Base-by-base conservation (phyloP, 2,888 invertebrate species). In the Idaea dimidiata region DNA sequence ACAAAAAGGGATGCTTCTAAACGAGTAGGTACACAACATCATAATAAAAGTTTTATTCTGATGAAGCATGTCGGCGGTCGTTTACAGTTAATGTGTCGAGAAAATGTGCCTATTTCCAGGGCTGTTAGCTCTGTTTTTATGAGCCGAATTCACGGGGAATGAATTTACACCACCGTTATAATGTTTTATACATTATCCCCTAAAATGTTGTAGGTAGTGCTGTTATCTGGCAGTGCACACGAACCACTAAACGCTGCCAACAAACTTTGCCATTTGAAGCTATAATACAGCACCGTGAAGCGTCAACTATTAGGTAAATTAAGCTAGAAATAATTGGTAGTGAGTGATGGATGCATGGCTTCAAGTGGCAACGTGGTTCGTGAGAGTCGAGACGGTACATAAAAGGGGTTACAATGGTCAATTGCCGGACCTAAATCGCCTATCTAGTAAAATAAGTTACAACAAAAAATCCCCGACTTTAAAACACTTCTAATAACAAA, bases 1-100 rank as follows among this genome's bases (percentile, higher is more conserved):
- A 43, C 8, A 43, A 43, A 43, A 14, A 8, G 3, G 14, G 8
- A 43, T 14, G 8, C 10, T 10, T 43, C 43, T 10, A 43, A 43
- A 43, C 1, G 43, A 10, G 6, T 43, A 43, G 10, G 43, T 43
- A 33, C 14, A 43, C 43, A 43, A 14, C 43, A 43, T 43, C 43
- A 43, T 43, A 43, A 43, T 43, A 43, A 43, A 43, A 43, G 43
- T 43, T 43, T 43, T 43, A 43, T 43, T 43, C 43, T 43, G 43
- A 43, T 43, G 43, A 43, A 43, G 43, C 43, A 43, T 43, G 43
- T 43, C 43, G 43, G 43, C 43, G 43, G 43, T 43, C 43, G 43
- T 43, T 43, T 43, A 43, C 43, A 43, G 43, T 43, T 43, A 43
- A 43, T 43, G 43, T 43, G 43, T 43, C 43, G 43, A 43, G 43